Conservation (phyloP, 2,797 vertebrate species). For the Chelmon rostratus region DNA sequence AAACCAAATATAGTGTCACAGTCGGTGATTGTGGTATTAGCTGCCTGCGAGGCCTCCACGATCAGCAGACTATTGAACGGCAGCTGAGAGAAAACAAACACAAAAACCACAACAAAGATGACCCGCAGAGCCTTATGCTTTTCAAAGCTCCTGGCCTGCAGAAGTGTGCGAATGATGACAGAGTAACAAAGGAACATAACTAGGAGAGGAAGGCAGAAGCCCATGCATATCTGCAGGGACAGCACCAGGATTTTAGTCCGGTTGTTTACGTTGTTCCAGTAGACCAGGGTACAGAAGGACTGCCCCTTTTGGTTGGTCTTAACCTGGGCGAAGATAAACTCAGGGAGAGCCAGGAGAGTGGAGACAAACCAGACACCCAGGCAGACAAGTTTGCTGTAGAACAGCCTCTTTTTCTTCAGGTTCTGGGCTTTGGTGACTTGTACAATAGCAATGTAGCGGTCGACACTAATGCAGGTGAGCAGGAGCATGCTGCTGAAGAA, state of each 20-base stretch:
- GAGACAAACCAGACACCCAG: conserved; percentile 87
- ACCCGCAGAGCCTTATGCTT: conserved; percentile 93
- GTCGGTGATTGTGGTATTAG: conserved; percentile 63
- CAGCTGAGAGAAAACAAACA: conserved; percentile 91
- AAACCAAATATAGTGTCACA: conserved; percentile 75
- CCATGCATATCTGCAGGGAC: conserved; percentile 88
- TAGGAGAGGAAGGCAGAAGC: conserved; percentile 89
- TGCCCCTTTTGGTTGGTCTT: conserved; percentile 45
- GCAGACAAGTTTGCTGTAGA: conserved; percentile 87
- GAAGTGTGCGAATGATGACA: conserved; percentile 89
- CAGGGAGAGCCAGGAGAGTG: conserved; percentile 87
- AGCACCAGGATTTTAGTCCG: conserved; percentile 84
- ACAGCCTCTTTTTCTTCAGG: conserved; percentile 83
- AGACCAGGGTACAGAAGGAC: conserved; percentile 81
- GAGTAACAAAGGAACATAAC: conserved; percentile 91
- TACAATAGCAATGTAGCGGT: conserved; percentile 91
- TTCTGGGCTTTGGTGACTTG: conserved; percentile 87
- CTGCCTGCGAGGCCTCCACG: conserved; percentile 83
- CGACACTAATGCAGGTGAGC: conserved; percentile 92
- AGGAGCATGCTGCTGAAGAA: conserved; percentile 93
- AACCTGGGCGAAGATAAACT: conserved; percentile 86
- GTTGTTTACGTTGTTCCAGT: conserved; percentile 67
- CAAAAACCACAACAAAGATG: conserved; percentile 86
- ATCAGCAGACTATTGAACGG: conserved; percentile 89
- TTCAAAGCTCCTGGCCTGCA: conserved; percentile 88